phyloP scores from a whole-genome alignment of 2,888 invertebrate genomes.

The Nasonia oneida region DNA sequence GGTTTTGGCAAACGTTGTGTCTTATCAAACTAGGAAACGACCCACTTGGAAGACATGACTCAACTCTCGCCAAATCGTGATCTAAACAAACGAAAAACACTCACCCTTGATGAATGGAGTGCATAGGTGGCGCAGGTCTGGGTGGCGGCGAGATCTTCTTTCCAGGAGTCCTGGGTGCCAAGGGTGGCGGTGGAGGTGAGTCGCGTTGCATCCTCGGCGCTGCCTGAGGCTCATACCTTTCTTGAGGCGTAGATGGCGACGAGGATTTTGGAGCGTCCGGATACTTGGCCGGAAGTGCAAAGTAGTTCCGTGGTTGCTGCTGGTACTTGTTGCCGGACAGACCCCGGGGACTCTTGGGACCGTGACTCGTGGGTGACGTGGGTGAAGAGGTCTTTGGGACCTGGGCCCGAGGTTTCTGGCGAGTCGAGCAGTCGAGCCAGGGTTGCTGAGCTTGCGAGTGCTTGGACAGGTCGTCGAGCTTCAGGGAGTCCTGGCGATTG shows the following conservation, averaged over 20 bases:
- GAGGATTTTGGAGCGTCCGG: slow-evolving; percentile 70
- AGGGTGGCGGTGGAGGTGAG: slow-evolving; percentile 74
- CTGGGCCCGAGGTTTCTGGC: slow-evolving; percentile 74
- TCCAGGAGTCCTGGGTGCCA: slow-evolving; percentile 75
- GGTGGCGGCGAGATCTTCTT: slow-evolving; percentile 76
- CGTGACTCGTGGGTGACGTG: slow-evolving; percentile 3
- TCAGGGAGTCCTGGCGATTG: slow-evolving; percentile 75
- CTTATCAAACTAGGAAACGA: not conserved
- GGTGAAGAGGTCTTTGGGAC: slow-evolving; percentile 68
- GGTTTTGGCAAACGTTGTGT: not conserved
- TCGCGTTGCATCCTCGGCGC: slow-evolving; percentile 72
- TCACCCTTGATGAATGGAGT: slow-evolving; percentile 58
- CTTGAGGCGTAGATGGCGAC: slow-evolving; percentile 69
- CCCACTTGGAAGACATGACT: too few relatives aligned
- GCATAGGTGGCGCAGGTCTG: slow-evolving; percentile 72
- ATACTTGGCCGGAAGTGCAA: slow-evolving; percentile 72
- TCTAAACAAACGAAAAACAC: slow-evolving; percentile 67
- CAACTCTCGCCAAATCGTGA: not conserved
- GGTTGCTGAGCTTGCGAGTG: slow-evolving; percentile 66
- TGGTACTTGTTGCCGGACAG: slow-evolving; percentile 44
- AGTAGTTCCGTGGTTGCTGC: slow-evolving; percentile 67
- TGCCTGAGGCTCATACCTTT: slow-evolving; percentile 68
- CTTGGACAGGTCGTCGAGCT: slow-evolving; percentile 65
- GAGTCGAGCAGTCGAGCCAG: slow-evolving; percentile 69
- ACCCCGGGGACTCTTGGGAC: slow-evolving; percentile 7